Base-by-base conservation (phyloP, 35 echinoderm and acorn worm species). In the Antedon bifida region DNA sequence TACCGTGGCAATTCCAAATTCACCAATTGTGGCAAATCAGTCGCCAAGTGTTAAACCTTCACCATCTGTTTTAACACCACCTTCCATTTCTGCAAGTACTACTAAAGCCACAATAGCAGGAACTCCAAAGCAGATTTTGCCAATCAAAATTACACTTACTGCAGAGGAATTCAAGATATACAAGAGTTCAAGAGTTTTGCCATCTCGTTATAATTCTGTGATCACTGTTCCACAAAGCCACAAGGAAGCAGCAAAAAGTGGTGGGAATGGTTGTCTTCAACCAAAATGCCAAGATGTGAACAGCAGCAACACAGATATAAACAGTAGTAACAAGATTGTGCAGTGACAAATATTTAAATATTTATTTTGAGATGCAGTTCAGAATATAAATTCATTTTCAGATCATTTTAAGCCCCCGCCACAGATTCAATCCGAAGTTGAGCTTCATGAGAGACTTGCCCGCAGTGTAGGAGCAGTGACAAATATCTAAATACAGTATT, bases 401-500 rank as follows among this genome's bases (percentile, higher is more conserved):
- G 78, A 39, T 80, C 8, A 74, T 19, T 30, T n/a, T n/a, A 88
- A 82, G 39, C 90, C 31, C 55, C 81, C 85, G 45, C 19, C 75
- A 30, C 51, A 86, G 13, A 85, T 55, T 34, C 45, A 55, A 23
- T 83, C 82, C 16, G 86, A 79, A 64, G 76, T 84, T 8, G 90
- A 92, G 30, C 83, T 92, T 0, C 77, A 88, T 74, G 77, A 88
- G 36, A 85, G 35, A 29, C 83, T 92, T 12, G 26, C 51, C 16
- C 46, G 75, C 34, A n/a, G n/a, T n/a, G n/a, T n/a, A n/a, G n/a
- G n/a, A n/a, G n/a, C n/a, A n/a, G n/a, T n/a, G n/a, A n/a, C n/a
- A n/a, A n/a, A n/a, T n/a, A n/a, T n/a, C n/a, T n/a, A n/a, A n/a
- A n/a, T n/a, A n/a, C n/a, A n/a, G n/a, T n/a, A n/a, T n/a, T n/a